A percentile compares a stretch with the other conserved stretches of the same genome.
phyloP scores from a whole-genome alignment of 2,113 vertebrate species.

The Corythaixoides concolor region DNA sequence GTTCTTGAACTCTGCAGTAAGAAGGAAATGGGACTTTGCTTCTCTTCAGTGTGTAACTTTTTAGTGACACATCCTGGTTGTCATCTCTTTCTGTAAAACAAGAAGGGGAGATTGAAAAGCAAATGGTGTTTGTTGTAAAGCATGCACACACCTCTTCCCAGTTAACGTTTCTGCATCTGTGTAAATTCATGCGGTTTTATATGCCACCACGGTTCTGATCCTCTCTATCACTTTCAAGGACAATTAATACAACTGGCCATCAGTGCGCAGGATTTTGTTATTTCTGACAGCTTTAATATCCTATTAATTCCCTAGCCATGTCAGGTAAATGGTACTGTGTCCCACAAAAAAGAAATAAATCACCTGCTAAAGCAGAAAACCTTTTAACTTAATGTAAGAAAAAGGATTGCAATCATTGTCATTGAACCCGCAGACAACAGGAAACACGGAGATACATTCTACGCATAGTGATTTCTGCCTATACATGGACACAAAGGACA shows the following conservation, averaged over 20 bases:
- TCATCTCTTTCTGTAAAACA: conserved; percentile 85
- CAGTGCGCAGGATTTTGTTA: background rate
- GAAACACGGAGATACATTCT: background rate
- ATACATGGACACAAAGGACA: background rate
- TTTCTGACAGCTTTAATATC: background rate
- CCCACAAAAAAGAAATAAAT: background rate
- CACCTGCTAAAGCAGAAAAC: background rate
- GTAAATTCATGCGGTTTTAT: background rate
- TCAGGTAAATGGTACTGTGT: background rate
- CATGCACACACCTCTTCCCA: background rate
- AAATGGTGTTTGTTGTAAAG: background rate
- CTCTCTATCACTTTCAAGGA: background rate
- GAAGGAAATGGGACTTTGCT: background rate
- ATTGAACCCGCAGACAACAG: background rate
- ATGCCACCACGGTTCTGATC: background rate
- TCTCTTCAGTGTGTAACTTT: conserved; percentile 8
- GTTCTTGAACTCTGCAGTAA: background rate
- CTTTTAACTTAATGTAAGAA: background rate
- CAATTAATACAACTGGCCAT: background rate
- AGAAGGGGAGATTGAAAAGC: background rate
- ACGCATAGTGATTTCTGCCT: background rate
- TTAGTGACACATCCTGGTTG: conserved; percentile 81
- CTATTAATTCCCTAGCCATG: background rate
- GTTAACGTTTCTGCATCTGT: background rate
- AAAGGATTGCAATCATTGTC: background rate